phyloP scores from a whole-genome alignment of 2,797 vertebrate genomes.

The Urosaurus nigricauda region DNA sequence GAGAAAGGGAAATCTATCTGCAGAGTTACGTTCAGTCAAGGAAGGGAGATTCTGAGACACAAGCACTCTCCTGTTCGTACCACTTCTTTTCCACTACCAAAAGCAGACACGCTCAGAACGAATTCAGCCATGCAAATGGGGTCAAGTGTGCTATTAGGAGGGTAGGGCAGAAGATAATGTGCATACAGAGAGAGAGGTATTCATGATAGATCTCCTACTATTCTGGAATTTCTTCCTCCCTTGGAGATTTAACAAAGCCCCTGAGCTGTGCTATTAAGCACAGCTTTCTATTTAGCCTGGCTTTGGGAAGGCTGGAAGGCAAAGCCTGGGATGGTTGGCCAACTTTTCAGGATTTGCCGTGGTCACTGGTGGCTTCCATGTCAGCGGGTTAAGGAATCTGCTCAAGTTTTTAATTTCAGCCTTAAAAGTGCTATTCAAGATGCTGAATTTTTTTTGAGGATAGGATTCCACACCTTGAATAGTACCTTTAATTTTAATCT shows the following conservation, averaged over 20 bases:
- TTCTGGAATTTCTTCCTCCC: not conserved
- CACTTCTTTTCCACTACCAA: constrained; percentile 25
- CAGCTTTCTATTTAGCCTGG: not conserved
- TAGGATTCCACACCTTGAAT: no score
- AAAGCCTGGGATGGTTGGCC: not conserved
- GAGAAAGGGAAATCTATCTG: constrained; percentile 31
- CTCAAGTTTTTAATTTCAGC: no score
- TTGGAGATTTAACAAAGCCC: not conserved
- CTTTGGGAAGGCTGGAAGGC: not conserved
- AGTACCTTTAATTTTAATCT: no score
- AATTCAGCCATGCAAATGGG: constrained; percentile 25
- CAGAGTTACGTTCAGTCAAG: constrained; percentile 8
- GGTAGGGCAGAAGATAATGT: not conserved
- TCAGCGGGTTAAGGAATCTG: no score
- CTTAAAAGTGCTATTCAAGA: no score
- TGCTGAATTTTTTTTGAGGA: no score
- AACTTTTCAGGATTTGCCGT: not conserved
- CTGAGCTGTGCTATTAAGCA: not conserved
- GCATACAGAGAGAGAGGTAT: not conserved
- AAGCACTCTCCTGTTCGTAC: not conserved
- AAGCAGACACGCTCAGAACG: not conserved
- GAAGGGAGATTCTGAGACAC: constrained; percentile 29
- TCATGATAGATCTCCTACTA: not conserved
- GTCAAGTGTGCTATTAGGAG: not conserved
- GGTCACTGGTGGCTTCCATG: not conserved